Conservation (phyloP, 2,888 invertebrate species). For the Mayetiola destructor region DNA sequence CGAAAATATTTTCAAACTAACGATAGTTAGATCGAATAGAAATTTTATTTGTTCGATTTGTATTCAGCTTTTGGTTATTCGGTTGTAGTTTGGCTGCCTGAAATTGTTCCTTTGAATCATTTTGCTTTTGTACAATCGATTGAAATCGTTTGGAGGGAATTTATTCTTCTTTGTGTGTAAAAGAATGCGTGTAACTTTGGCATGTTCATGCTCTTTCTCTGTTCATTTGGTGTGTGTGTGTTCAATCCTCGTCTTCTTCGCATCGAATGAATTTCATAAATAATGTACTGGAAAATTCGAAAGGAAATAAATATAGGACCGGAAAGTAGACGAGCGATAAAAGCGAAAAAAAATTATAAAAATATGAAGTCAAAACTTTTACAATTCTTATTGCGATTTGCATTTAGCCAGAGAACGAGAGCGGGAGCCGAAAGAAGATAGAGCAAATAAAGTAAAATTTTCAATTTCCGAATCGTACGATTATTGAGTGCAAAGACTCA, state of each 20-base stretch:
- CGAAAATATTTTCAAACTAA: too few relatives aligned
- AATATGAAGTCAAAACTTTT: neutral
- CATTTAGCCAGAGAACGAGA: neutral
- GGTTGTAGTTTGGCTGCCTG: neutral
- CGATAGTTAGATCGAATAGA: neutral
- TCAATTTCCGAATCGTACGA: conserved; percentile 6
- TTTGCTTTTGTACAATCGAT: neutral
- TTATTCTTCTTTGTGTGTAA: neutral
- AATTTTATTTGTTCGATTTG: neutral
- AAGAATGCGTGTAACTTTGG: neutral
- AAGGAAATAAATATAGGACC: conserved; percentile 5
- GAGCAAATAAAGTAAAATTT: conserved; percentile 1
- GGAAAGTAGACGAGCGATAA: too few relatives aligned
- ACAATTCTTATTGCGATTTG: neutral
- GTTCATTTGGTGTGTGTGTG: too few relatives aligned
- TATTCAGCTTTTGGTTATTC: neutral
- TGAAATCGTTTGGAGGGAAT: neutral
- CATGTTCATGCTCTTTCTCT: too few relatives aligned
- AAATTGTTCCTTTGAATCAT: neutral
- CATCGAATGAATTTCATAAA: neutral
- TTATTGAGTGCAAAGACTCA: neutral
- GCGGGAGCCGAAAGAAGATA: neutral
- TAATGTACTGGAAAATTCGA: conserved; percentile 9
- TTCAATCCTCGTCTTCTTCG: too few relatives aligned
- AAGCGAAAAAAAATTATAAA: too few relatives aligned